Evolutionary conservation across 1,140 invertebrate genomes (phyloP).

Genomic region (Scaptodrosophila lebanonensis): DNA sequence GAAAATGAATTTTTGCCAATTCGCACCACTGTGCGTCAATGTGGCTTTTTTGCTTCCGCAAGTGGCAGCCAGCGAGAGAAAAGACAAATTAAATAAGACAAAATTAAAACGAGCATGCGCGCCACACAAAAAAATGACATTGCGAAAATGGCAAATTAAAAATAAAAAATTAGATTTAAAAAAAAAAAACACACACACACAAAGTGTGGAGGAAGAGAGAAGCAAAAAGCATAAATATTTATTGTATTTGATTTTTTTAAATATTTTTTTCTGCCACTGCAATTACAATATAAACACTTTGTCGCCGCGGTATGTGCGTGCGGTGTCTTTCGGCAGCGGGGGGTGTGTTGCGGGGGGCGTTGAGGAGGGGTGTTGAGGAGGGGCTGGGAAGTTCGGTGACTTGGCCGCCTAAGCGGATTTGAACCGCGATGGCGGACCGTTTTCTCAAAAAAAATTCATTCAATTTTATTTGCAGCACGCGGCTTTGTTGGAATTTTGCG

Average conservation of each 20-base stretch:
- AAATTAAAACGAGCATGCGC: too few species aligned
- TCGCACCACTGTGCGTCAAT: too few species aligned
- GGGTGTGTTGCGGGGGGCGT: too few species aligned
- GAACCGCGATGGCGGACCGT: conserved; percentile 18
- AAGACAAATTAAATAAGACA: too few species aligned
- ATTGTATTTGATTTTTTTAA: too few species aligned
- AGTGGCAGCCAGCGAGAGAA: too few species aligned
- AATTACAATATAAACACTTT: conserved; percentile 10
- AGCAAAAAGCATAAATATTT: conserved; percentile 1
- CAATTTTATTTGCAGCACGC: background rate
- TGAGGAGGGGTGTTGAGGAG: too few species aligned
- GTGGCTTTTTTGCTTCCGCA: conserved; percentile 63
- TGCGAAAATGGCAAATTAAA: conserved; percentile 32
- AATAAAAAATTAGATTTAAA: conserved; percentile 56
- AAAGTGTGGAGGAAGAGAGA: background rate
- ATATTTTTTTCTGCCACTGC: conserved; percentile 7
- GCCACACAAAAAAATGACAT: too few species aligned
- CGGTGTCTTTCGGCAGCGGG: too few species aligned
- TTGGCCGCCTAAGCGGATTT: conserved; percentile 62
- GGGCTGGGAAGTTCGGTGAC: conserved; percentile 8
- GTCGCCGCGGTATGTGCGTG: too few species aligned
- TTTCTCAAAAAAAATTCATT: conserved; percentile 11
- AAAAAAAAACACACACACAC: conserved; percentile 22
- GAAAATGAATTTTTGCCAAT: too few species aligned
- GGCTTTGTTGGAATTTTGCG: too few species aligned